Evolutionary conservation across 2,113 vertebrate species (phyloP).

Genomic region (Diglossa brunneiventris): DNA sequence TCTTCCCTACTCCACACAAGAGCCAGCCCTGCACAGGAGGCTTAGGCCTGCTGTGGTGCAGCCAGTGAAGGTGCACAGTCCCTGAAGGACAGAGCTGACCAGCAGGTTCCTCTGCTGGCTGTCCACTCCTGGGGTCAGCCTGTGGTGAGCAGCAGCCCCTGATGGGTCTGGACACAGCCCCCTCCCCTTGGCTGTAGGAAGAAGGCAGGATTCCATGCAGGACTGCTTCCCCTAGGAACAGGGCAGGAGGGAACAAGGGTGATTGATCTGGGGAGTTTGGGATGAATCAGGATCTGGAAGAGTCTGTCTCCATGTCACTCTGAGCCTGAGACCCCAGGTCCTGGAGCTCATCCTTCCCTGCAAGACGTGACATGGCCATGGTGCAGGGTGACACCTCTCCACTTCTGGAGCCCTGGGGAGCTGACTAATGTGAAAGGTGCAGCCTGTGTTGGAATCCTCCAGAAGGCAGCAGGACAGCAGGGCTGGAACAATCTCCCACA

Average conservation of each 20-base stretch:
- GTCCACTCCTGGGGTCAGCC: background rate
- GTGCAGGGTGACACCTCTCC: background rate
- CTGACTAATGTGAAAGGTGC: background rate
- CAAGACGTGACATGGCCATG: background rate
- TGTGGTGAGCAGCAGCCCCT: rapidly evolving
- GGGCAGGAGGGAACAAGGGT: background rate
- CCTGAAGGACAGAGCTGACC: background rate
- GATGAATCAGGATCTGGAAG: background rate
- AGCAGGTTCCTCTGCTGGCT: background rate
- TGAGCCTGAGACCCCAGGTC: background rate
- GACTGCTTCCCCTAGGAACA: background rate
- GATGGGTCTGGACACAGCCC: rapidly evolving
- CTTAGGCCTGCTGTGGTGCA: background rate
- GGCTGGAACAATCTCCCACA: background rate
- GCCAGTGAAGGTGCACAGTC: background rate
- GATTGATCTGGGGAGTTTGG: background rate
- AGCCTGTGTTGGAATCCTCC: background rate
- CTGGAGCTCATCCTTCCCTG: background rate
- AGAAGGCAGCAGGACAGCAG: background rate
- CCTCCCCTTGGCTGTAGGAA: background rate
- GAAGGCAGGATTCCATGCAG: background rate
- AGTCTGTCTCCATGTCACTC: no score
- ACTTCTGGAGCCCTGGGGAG: background rate
- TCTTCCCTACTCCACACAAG: background rate
- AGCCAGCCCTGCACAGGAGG: background rate